phyloP scores from a whole-genome alignment of 2,888 invertebrate genomes.

The Chymomyza procnemis region DNA sequence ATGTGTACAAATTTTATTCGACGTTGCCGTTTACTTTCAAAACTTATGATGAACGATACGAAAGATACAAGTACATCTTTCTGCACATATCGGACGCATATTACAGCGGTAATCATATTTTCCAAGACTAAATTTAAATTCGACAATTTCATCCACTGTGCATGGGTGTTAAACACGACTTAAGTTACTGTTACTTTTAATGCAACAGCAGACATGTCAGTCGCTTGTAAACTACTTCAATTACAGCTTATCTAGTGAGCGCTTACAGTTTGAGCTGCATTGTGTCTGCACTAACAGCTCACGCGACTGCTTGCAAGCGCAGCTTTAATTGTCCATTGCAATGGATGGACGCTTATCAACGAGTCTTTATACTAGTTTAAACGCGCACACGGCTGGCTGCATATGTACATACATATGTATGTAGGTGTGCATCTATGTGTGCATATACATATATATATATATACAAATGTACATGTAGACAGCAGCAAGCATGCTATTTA shows the following conservation, averaged over 20 bases:
- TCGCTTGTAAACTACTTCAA: neutral
- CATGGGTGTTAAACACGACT: neutral
- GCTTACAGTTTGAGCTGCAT: neutral
- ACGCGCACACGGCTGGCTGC: neutral
- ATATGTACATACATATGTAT: neutral
- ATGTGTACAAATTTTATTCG: too few species aligned
- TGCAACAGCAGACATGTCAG: neutral
- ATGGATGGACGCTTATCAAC: neutral
- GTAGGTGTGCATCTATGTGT: neutral
- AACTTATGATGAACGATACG: too few species aligned
- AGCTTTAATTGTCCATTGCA: neutral
- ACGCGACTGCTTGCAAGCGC: neutral
- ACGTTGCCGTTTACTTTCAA: too few species aligned
- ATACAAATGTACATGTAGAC: neutral
- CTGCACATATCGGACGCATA: too few species aligned
- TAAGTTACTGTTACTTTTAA: neutral
- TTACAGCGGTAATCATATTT: too few species aligned
- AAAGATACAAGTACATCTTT: too few species aligned
- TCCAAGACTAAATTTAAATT: too few species aligned
- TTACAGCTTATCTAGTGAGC: neutral
- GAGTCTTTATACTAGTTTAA: too few species aligned
- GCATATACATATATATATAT: neutral
- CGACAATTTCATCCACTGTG: too few species aligned
- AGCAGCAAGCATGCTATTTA: constrained; percentile 30
- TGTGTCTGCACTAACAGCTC: neutral